A percentile compares a stretch with the other conserved stretches of the same genome.
Evolutionary conservation across 2,888 invertebrate genomes (phyloP).

Genomic region (Barypeithes pellucidus): DNA sequence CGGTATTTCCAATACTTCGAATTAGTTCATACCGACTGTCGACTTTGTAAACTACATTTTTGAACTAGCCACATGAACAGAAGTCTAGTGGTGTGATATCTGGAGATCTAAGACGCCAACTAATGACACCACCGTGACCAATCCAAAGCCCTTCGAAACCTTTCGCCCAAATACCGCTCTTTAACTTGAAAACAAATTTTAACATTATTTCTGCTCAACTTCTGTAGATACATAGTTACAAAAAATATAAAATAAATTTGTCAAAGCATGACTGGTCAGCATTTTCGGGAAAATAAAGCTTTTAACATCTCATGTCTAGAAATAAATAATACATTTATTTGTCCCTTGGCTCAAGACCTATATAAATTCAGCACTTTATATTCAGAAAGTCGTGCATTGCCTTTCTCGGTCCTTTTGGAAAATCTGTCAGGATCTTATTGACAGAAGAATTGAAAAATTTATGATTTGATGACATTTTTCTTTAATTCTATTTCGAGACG

Average conservation of each 20-base stretch:
- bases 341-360: not conserved
- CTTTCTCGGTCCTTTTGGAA: not conserved
- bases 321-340: slow-evolving; percentile 5
- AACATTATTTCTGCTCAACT: too few species aligned
- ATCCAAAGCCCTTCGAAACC: too few species aligned
- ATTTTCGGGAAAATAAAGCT: not conserved
- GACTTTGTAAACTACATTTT: too few species aligned
- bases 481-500: not conserved
- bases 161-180: too few species aligned
- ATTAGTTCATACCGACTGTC: too few species aligned
- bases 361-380: slow-evolving; percentile 6
- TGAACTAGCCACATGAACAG: too few species aligned
- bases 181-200: too few species aligned
- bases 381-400: slow-evolving; percentile 1
- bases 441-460: slow-evolving; percentile 4
- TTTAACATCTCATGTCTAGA: not conserved
- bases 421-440: slow-evolving; percentile 4
- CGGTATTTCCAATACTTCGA: too few species aligned
- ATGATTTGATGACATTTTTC: slow-evolving; percentile 2
- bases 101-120: too few species aligned
- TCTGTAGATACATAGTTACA: not conserved
- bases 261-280: not conserved
- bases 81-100: too few species aligned
- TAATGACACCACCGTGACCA: too few species aligned
- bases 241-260: not conserved